Evolutionary conservation across 2,113 vertebrate genomes (phyloP), one percentile per base, ranked within the genome.

Genomic region (Apus apus): DNA sequence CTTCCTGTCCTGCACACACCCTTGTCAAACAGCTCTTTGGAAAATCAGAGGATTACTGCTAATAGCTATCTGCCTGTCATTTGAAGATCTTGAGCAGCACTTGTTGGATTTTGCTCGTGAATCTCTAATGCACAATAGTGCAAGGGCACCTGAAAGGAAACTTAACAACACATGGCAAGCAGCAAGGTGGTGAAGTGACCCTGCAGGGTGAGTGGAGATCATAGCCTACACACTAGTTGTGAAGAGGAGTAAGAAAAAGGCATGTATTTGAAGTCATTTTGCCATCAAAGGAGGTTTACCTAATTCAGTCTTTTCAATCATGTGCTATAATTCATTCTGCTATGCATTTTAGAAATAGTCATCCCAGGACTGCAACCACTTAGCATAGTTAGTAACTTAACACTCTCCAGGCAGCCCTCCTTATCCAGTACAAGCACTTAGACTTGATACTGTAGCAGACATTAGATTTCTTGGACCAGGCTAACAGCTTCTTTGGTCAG

Each of bases 1-100:
- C 79, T 97, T 96, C 96, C 95, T 97, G 92, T 94, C 97, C 96
- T 93, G 96, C 89, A 91, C 87, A 85, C 94, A 91, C 96, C 91
- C 92, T 94, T 94, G 92, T 93, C 96, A 96, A 88, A 96, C 64
- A 94, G 77, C 93, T 92, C 91, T 92, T 94, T 75, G 50, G 95
- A 97, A 93, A 93, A 90, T 75, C 38, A 89, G 90, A 95, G 92
- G 95, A 97, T 97, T 97, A 97, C 89, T 91, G 84, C 62, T 96
- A 95, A 95, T 95, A 97, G 83, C 85, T 94, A 66, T 92, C 95
- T 95, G 96, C 85, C 96, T 96, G 96, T 95, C 95, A 90, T 89
- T 94, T 94, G 82, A 95, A 96, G 96, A 51, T 92, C 93, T 96
- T 93, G 79, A 85, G 72, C 92, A 96, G 86, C 45, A 83, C 92